Conservation (phyloP, 2,888 invertebrate species). For the Doris montereyensis region DNA sequence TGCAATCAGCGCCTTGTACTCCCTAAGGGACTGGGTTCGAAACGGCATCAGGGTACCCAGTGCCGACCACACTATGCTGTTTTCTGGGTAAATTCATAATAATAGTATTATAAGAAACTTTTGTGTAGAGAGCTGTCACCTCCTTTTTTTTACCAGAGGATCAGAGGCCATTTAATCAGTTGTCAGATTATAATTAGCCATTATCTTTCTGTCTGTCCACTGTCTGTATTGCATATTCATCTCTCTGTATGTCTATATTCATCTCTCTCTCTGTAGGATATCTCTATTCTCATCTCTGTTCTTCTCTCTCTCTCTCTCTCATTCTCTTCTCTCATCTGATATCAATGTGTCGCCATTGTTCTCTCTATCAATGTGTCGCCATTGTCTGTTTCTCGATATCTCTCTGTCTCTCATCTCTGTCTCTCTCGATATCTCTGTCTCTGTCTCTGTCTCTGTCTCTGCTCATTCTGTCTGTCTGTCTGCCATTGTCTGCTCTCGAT, state of each 20-base stretch:
- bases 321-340: not conserved
- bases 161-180: no score
- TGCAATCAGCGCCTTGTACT: slow-evolving; percentile 35
- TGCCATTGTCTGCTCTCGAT: not conserved
- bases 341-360: not conserved
- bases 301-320: not conserved
- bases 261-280: not conserved
- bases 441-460: not conserved
- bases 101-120: not conserved
- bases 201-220: no score
- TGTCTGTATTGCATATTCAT: no score
- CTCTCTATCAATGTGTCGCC: not conserved
- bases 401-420: not conserved
- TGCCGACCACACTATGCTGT: slow-evolving; percentile 44
- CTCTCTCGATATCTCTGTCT: not conserved
- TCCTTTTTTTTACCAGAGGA: no score
- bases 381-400: not conserved
- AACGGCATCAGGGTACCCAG: slow-evolving; percentile 26
- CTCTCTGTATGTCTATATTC: not conserved
- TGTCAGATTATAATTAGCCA: no score
- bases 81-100: slow-evolving; percentile 37
- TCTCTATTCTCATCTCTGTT: no score
- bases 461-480: not conserved
- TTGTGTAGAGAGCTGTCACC: no score
- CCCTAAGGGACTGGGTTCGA: slow-evolving; percentile 41